A percentile compares a stretch with the other conserved stretches of the same genome.
Conservation (phyloP, 1,140 invertebrate species). For the Pogonomyrmex californicus region DNA sequence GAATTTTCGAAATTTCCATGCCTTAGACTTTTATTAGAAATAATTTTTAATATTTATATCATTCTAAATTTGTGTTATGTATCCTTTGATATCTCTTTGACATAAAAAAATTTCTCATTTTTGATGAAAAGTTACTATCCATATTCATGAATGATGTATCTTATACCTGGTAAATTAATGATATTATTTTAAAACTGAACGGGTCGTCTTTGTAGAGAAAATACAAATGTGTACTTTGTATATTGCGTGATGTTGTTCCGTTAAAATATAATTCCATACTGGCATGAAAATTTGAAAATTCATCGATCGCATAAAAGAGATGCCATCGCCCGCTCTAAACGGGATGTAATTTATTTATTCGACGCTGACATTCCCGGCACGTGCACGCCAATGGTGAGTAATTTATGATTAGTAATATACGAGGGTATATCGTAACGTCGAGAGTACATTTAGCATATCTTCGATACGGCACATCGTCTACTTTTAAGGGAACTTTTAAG, state of each 20-base stretch:
- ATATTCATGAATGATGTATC: neutral
- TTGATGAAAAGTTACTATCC: neutral
- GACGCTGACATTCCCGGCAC: neutral
- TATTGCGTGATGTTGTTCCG: neutral
- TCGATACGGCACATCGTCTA: neutral
- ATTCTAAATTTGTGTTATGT: neutral
- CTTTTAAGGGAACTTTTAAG: constrained; percentile 17
- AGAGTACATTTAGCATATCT: neutral
- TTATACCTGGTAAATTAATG: neutral
- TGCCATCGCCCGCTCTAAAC: neutral
- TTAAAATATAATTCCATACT: neutral
- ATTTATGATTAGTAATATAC: constrained; percentile 22
- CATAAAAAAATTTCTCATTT: neutral
- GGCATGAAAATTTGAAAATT: neutral
- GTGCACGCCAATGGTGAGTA: neutral
- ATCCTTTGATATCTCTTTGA: neutral
- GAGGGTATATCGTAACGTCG: neutral
- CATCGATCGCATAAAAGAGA: neutral
- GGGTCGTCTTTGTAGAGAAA: neutral
- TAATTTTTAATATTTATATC: neutral
- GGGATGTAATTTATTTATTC: constrained; percentile 15
- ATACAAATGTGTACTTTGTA: neutral
- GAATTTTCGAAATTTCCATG: neutral
- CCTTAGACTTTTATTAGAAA: neutral
- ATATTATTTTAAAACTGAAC: neutral